phyloP scores from a whole-genome alignment of 2,113 vertebrate species.

The Sinocyclocheilus anshuiensis region DNA sequence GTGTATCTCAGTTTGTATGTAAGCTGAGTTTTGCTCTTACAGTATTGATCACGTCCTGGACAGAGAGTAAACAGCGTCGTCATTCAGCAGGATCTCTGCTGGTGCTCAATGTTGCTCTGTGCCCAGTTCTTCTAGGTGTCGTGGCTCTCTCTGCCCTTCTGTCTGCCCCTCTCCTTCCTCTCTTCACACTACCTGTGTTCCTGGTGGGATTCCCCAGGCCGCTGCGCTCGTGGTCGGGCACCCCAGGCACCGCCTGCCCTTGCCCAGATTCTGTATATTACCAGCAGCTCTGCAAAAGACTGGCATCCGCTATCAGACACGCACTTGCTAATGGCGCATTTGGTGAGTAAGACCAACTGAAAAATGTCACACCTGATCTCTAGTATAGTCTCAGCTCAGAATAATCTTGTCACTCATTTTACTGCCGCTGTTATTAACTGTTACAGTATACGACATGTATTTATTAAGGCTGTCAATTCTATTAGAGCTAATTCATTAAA shows the following conservation, averaged over 20 bases:
- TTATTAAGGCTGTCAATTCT: no score
- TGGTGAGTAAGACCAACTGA: conserved; percentile 75
- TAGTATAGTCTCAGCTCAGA: no score
- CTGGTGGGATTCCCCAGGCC: conserved; percentile 93
- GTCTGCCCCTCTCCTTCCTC: conserved; percentile 89
- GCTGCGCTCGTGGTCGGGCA: conserved; percentile 88
- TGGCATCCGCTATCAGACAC: conserved; percentile 80
- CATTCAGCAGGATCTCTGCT: conserved; percentile 83
- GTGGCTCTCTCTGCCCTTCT: conserved; percentile 84
- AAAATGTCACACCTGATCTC: no score
- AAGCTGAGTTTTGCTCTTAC: conserved; percentile 89
- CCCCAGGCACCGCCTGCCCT: conserved; percentile 84
- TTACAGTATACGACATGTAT: no score
- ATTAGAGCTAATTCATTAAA: no score
- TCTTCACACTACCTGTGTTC: conserved; percentile 94
- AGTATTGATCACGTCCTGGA: conserved; percentile 90
- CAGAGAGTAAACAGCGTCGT: conserved; percentile 91
- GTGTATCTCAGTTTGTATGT: conserved; percentile 83
- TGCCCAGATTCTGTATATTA: conserved; percentile 94
- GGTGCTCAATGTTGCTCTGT: conserved; percentile 83
- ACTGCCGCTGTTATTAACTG: no score
- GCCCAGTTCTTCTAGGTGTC: conserved; percentile 82
- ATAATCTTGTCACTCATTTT: no score
- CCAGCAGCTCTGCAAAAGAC: conserved; percentile 86
- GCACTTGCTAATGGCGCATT: conserved; percentile 87